These are phyloP conservation scores for Etheostoma cragini DNA, from an alignment of 2,113 vertebrate genomes.

Conservation along the genomic window DNA sequence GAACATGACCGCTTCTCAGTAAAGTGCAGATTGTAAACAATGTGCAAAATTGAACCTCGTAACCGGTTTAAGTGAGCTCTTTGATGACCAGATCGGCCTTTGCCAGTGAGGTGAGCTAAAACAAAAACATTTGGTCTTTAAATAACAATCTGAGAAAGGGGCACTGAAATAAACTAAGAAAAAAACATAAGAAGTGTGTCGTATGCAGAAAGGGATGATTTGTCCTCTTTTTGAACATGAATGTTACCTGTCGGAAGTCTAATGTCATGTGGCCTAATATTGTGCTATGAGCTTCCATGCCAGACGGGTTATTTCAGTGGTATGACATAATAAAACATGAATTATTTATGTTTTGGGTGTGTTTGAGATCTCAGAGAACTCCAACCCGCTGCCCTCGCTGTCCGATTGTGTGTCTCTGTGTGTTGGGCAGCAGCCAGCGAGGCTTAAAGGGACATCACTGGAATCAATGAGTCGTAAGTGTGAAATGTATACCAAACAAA, in stretches of 20 bases:
- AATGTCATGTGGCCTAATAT: background rate
- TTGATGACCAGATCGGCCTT: background rate
- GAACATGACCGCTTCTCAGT: slow-evolving; percentile 30
- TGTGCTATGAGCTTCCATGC: background rate
- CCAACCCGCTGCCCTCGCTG: background rate
- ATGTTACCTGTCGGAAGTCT: slow-evolving; percentile 7
- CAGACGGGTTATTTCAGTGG: background rate
- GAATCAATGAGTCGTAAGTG: slow-evolving; percentile 36
- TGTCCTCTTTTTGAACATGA: background rate
- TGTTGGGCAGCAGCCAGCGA: slow-evolving; percentile 40
- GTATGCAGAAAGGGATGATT: background rate
- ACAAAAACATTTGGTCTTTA: background rate
- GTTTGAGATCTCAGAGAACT: background rate
- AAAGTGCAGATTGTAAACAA: slow-evolving; percentile 39
- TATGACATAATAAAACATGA: slow-evolving; percentile 4
- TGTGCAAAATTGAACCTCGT: slow-evolving; percentile 22
- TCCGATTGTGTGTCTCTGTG: slow-evolving; percentile 13
- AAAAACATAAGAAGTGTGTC: background rate
- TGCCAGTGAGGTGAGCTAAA: background rate
- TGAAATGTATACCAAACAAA: slow-evolving; percentile 68
- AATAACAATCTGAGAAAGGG: background rate
- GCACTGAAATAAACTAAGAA: background rate
- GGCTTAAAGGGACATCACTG: slow-evolving; percentile 47
- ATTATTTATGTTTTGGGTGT: slow-evolving; percentile 12
- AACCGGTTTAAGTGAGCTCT: slow-evolving; percentile 8